A percentile compares a stretch with the other conserved stretches of the same genome.
Evolutionary conservation across 2,888 invertebrate species (phyloP).

Genomic region (Xestobium rufovillosum): DNA sequence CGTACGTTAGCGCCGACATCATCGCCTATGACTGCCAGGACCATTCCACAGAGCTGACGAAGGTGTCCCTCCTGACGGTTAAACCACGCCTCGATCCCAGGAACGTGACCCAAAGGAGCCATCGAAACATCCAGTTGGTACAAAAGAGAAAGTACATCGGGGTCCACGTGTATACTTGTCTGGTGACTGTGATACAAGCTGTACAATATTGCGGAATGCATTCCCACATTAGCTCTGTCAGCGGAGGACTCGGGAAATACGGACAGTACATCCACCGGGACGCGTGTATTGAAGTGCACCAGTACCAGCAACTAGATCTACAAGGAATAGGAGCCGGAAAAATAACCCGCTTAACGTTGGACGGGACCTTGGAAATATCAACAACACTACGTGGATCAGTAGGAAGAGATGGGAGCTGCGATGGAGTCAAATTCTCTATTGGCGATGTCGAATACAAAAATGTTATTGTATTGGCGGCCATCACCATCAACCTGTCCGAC

Average conservation of each 20-base stretch:
- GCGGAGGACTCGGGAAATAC: constrained; percentile 2
- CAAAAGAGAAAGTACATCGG: too few species aligned
- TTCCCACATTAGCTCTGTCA: constrained; percentile 5
- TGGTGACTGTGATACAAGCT: neutral
- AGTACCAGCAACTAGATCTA: constrained; percentile 8
- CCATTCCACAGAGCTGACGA: constrained; percentile 6
- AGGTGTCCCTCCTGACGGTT: constrained; percentile 5
- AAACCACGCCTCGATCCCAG: neutral
- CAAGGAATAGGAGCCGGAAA: constrained; percentile 5
- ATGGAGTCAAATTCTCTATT: constrained; percentile 5
- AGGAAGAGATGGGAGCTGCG: constrained; percentile 4
- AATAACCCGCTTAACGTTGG: neutral
- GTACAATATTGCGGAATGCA: constrained; percentile 8
- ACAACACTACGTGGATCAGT: constrained; percentile 6
- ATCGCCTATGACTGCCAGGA: constrained; percentile 8
- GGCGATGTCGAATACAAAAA: constrained; percentile 8
- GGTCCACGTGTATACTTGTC: neutral
- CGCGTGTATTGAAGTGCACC: too few species aligned
- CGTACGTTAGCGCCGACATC: neutral
- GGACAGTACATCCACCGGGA: neutral
- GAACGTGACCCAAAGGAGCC: neutral
- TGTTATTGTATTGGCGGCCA: constrained; percentile 10
- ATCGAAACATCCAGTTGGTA: neutral
- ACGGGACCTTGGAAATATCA: constrained; percentile 11
- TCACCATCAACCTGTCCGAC: constrained; percentile 7